These are phyloP conservation scores for Noctua janthina DNA, from an alignment of 2,888 invertebrate genomes.

Conservation along the genomic window DNA sequence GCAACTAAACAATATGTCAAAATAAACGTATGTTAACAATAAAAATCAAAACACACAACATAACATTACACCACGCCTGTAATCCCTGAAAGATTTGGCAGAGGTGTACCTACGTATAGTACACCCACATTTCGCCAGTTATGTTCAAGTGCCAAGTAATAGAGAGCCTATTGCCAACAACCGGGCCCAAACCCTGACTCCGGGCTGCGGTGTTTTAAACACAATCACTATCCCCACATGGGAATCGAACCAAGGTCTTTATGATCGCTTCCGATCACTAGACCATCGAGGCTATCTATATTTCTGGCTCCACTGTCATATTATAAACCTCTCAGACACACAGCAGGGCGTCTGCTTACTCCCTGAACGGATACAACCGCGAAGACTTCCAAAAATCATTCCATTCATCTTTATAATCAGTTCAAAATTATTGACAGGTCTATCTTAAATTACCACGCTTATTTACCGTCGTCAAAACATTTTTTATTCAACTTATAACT, in stretches of 20 bases:
- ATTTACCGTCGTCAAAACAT: neutral
- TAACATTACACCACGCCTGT: too few species aligned
- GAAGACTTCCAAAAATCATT: conserved; percentile 50
- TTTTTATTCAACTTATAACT: neutral
- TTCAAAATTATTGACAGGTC: conserved; percentile 63
- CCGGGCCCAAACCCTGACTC: too few species aligned
- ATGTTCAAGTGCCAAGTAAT: neutral
- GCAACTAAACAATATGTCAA: too few species aligned
- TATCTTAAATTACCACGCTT: conserved; percentile 46
- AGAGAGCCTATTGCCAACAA: neutral
- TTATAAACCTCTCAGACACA: conserved; percentile 11
- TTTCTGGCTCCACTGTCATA: conserved; percentile 20
- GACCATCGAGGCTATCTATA: neutral
- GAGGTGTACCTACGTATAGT: too few species aligned
- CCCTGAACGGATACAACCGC: conserved; percentile 45
- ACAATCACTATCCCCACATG: neutral
- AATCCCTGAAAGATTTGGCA: too few species aligned
- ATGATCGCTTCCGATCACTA: neutral
- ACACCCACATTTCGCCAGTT: too few species aligned
- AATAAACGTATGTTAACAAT: too few species aligned
- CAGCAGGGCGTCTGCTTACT: conserved; percentile 25
- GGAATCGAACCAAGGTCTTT: neutral
- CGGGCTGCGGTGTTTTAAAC: neutral
- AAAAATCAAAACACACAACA: too few species aligned
- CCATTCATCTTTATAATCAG: conserved; percentile 65